Evolutionary conservation across 2,797 vertebrate genomes (phyloP).

Genomic region (Argentina silus): DNA sequence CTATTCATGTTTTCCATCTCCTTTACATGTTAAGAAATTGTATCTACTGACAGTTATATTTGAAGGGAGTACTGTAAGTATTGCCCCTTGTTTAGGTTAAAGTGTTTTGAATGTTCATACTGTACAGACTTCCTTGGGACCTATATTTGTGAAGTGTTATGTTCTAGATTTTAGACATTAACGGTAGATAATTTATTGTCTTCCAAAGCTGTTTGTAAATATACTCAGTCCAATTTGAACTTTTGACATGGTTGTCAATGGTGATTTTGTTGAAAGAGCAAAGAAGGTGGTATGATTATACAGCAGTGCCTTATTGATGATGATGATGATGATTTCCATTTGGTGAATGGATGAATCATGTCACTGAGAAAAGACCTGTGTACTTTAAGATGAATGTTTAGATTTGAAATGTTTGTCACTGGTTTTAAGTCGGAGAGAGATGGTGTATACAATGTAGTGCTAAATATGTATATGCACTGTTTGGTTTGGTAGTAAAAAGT

Average conservation of each 20-base stretch:
- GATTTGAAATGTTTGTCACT: not conserved
- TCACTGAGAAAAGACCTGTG: not conserved
- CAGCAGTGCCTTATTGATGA: not conserved
- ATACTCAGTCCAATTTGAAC: too few species aligned
- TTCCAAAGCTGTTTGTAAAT: too few species aligned
- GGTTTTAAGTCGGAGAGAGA: not conserved
- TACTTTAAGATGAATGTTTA: not conserved
- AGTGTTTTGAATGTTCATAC: too few species aligned
- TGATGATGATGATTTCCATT: not conserved
- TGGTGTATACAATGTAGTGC: too few species aligned
- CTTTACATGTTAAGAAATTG: not conserved
- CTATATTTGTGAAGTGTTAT: not conserved
- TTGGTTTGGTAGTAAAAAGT: too few species aligned
- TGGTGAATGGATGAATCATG: not conserved
- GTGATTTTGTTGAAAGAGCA: not conserved
- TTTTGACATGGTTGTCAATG: too few species aligned
- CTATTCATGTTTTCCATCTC: not conserved
- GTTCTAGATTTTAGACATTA: too few species aligned
- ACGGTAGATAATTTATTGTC: too few species aligned
- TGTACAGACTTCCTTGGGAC: conserved; percentile 1
- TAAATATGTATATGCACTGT: too few species aligned
- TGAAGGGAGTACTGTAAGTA: not conserved
- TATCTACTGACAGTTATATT: not conserved
- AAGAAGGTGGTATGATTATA: not conserved
- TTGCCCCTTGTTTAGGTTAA: not conserved